Conservation (phyloP, 2,888 invertebrate species). For the Polyommatus icarus region DNA sequence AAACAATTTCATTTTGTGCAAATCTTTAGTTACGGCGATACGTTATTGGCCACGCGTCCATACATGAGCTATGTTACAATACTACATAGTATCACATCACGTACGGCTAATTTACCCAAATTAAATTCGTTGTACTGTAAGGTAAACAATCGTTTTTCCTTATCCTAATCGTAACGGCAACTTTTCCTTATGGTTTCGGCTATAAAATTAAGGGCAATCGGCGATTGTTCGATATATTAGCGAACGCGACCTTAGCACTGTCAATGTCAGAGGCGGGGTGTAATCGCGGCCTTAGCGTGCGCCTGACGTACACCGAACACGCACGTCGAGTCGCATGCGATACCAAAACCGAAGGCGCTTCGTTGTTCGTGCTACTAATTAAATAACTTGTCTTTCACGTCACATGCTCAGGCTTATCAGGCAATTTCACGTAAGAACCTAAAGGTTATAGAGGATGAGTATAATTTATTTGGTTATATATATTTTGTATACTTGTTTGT, state of each 20-base stretch:
- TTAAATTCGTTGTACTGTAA: neutral
- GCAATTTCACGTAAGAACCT: neutral
- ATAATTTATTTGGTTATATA: no score
- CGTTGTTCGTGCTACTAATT: slow-evolving; percentile 43
- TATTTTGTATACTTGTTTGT: neutral
- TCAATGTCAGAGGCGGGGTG: slow-evolving; percentile 56
- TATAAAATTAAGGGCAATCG: slow-evolving; percentile 12
- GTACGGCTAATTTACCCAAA: neutral
- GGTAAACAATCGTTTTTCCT: slow-evolving; percentile 3
- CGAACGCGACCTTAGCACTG: slow-evolving; percentile 59
- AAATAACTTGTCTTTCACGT: slow-evolving; percentile 25
- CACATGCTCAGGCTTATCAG: neutral
- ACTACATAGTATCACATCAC: neutral
- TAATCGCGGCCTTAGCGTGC: slow-evolving; percentile 75
- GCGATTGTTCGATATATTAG: slow-evolving; percentile 24
- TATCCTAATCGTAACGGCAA: neutral
- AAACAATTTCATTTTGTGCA: neutral
- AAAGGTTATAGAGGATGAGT: neutral
- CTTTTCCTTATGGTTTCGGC: neutral
- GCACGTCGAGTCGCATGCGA: slow-evolving; percentile 59
- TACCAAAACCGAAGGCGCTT: slow-evolving; percentile 60
- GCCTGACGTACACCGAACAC: slow-evolving; percentile 65
- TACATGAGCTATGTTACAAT: neutral
- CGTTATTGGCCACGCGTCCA: neutral
- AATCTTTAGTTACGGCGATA: neutral